Percentiles rank a stretch among this genome's conserved stretches.
These are phyloP conservation scores for Columba livia DNA, from an alignment of 2,113 vertebrate genomes.

Conservation along the genomic window DNA sequence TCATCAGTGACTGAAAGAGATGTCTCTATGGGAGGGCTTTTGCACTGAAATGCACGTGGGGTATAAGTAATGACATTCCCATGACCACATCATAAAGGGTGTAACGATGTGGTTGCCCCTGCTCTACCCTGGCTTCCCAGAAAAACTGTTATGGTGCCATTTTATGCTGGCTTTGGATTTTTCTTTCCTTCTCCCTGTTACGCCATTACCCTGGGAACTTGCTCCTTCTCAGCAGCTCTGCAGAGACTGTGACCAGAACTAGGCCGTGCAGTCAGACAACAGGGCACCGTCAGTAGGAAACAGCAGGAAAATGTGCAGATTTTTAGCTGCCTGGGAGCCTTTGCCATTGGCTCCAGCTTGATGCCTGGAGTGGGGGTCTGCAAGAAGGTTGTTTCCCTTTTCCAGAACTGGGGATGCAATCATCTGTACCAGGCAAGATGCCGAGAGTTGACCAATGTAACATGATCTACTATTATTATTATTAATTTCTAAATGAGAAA, in stretches of 20 bases:
- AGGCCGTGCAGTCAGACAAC: background rate
- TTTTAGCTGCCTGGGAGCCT: background rate
- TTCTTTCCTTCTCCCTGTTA: background rate
- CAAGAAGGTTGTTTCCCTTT: background rate
- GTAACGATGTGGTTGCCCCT: background rate
- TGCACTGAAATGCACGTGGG: background rate
- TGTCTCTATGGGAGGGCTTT: background rate
- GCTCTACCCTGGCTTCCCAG: background rate
- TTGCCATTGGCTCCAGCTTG: background rate
- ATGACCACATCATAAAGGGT: background rate
- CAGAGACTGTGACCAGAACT: background rate
- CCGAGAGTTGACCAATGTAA: background rate
- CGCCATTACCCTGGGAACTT: background rate
- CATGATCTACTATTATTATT: background rate
- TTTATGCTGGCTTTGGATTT: background rate
- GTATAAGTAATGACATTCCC: background rate
- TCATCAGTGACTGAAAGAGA: background rate
- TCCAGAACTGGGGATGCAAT: background rate
- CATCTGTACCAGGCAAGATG: background rate
- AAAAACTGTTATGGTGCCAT: background rate
- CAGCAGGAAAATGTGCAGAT: fast-evolving
- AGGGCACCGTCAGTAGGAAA: background rate
- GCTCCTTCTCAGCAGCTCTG: background rate
- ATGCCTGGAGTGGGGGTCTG: background rate
- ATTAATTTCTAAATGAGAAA: background rate